Base-by-base conservation (phyloP, 2,888 invertebrate species). In the Ophioninae sp. region DNA sequence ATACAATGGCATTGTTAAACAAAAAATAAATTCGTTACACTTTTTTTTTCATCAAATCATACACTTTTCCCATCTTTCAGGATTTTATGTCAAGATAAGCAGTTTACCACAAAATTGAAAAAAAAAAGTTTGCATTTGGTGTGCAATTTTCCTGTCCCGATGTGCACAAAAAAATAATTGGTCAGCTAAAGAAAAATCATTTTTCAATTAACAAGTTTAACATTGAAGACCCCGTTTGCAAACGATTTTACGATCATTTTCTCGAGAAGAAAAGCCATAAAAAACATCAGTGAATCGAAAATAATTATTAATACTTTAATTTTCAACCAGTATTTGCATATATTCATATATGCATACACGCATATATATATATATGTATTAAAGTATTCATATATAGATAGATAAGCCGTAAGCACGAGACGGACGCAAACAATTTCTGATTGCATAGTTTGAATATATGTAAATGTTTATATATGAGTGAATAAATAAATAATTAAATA, bases 361-460 rank as follows among this genome's bases (percentile, higher is more conserved):
- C 22, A 63, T 30, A 77, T 64, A 13, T 64, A 64, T 64, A 30
- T 30, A 64, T 64, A 37, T 37, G 5, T 64, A 64, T 39, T 39
- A 39, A 65, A 8, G 44, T 59, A 71, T 67, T 65, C 23, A 79
- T 51, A 80, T 72, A 69, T 64, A 44, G n/a, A 64, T 69, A 13
- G 22, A 71, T 22, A 81, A 81, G 84, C 84, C 79, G n/a, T 56
- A 81, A 74, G 75, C 84, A 79, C 75, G 78, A 68, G 78, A 75
- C 84, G 67, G 56, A 81, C 61, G 65, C 56, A 81, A 75, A 79
- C 69, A 76, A 67, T 75, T 63, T 51, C 30, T 41, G 73, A 64
- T 82, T 73, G 77, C 71, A 75, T 30, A 30, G 20, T 76, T 71
- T n/a, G 13, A 56, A 64, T 51, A 30, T 51, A 77, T n/a, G 56